Conservation (phyloP, 2,113 vertebrate species). For the Scomber scombrus region DNA sequence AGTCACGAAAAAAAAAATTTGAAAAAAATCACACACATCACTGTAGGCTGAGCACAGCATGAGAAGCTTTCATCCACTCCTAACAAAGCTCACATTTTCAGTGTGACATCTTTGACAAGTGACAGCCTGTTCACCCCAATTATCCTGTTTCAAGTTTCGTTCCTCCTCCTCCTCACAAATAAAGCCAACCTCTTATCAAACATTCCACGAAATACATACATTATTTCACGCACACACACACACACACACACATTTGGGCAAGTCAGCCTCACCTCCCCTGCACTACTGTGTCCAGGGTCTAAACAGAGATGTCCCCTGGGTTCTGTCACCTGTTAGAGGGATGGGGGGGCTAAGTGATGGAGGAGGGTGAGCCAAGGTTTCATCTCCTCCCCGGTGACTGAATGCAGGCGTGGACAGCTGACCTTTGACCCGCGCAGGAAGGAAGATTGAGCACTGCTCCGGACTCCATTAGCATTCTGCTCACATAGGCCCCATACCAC, state of each 20-base stretch:
- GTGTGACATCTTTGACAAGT: conserved; percentile 66
- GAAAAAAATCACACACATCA: conserved; percentile 12
- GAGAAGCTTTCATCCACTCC: conserved; percentile 52
- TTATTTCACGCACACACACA: conserved; percentile 32
- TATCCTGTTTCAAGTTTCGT: conserved; percentile 60
- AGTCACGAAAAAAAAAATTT: background rate
- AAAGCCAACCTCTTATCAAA: conserved; percentile 37
- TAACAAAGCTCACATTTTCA: conserved; percentile 64
- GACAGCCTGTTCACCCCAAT: conserved; percentile 65
- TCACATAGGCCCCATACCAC: conserved; percentile 51
- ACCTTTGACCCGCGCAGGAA: conserved; percentile 74
- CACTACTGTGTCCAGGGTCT: conserved; percentile 48
- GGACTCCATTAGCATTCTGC: conserved; percentile 68
- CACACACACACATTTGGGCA: conserved; percentile 13
- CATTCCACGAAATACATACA: conserved; percentile 22
- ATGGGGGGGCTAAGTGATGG: conserved; percentile 74
- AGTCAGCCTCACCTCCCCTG: conserved; percentile 10
- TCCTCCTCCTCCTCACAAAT: conserved; percentile 33
- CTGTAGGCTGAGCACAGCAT: conserved; percentile 39
- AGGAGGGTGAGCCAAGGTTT: conserved; percentile 74
- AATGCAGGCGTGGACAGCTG: conserved; percentile 63
- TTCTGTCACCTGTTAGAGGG: conserved; percentile 71
- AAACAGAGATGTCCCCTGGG: conserved; percentile 67
- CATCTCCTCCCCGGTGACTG: conserved; percentile 66
- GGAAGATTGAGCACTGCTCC: conserved; percentile 67